Evolutionary conservation across 2,113 vertebrate genomes (phyloP).

Genomic region (Melanerpes formicivorus): DNA sequence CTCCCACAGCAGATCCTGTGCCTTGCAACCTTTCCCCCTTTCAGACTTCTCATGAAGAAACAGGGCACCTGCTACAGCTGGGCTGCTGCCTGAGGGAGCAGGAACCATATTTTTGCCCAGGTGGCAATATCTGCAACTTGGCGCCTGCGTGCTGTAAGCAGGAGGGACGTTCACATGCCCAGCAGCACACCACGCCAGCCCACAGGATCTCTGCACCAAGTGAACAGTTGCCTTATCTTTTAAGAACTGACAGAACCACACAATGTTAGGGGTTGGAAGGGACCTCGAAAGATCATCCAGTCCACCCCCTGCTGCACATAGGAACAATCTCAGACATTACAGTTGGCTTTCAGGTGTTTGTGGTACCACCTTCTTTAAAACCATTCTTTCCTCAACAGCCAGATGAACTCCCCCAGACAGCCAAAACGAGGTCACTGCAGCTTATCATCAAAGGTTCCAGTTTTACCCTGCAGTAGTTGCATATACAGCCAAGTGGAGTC

Average conservation of each 20-base stretch:
- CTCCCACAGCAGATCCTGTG: neutral
- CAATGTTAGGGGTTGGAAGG: too few relatives aligned
- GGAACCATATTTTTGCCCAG: neutral
- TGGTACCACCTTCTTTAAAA: neutral
- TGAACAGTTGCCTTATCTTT: too few relatives aligned
- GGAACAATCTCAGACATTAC: neutral
- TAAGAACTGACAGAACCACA: too few relatives aligned
- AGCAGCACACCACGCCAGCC: too few relatives aligned
- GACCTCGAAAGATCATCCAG: too few relatives aligned
- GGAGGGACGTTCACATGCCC: too few relatives aligned
- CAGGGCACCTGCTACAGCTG: neutral
- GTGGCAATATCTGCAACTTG: too few relatives aligned
- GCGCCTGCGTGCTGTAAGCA: too few relatives aligned
- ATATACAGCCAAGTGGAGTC: neutral
- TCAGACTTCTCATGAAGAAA: neutral
- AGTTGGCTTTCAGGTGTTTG: neutral
- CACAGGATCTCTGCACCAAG: too few relatives aligned
- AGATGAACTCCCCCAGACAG: neutral
- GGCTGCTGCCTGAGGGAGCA: neutral
- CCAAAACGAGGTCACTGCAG: neutral
- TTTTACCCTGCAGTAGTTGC: neutral
- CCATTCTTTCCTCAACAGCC: neutral
- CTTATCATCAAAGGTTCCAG: neutral
- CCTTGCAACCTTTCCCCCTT: accelerated
- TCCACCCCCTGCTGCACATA: too few relatives aligned